Base-by-base conservation (phyloP, 2,888 invertebrate species). In the Cenopis cana region DNA sequence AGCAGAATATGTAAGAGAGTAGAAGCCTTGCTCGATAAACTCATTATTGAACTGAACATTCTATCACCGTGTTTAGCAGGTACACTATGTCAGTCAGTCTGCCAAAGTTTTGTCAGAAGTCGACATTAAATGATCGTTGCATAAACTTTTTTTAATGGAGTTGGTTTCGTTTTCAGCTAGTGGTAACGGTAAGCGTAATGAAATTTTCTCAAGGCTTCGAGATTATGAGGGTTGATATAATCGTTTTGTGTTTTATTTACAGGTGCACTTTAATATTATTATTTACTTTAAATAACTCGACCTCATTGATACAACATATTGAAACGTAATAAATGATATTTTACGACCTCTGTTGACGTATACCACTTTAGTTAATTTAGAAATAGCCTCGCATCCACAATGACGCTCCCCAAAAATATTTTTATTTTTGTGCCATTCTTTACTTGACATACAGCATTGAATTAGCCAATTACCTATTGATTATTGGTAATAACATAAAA, bases 291-390 rank as follows among this genome's bases (percentile, higher is more conserved):
- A n/a, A 8, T n/a, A 14, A 6, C 6, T n/a, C 33, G 17, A 66
- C 41, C 66, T 57, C 6, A 18, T 57, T 14, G 24, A 38, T 57
- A 18, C 46, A 57, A 62, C 49, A 36, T 50, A 56, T 41, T 49
- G 50, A 57, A 50, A 50, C 50, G 50, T 57, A 57, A 56, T 49
- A 24, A 64, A 52, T 52, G n/a, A 55, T 69, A 33, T 64, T 69
- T 69, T 64, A 69, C 38, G 69, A 65, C 33, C 24, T 24, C 17
- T 17, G 50, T 38, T 56, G 62, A 72, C 61, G 57, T 41, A 62
- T 18, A 57, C 20, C 57, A 78, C 73, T 60, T 24, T 59, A 14
- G 59, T 18, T 66, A 73, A 75, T 74, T 71, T 73, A 71, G 71
- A 68, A 46, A 38, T 76, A 75, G 66, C 24, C 66, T 18, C 11